phyloP scores from a whole-genome alignment of 2,888 invertebrate species.

The Girardia tigrina region DNA sequence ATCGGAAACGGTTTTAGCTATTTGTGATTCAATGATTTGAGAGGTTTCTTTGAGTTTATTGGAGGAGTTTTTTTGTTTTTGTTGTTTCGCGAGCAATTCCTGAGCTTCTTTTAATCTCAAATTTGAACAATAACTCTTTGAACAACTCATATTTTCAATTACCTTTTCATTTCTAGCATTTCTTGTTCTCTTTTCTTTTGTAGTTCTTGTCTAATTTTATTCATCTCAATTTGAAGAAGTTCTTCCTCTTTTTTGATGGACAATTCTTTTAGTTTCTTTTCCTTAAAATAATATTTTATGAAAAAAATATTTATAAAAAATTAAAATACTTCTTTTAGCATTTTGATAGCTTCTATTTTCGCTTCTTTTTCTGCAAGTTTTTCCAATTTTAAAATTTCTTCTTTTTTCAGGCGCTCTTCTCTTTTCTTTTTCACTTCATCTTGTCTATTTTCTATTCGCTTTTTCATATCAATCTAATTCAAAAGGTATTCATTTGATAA shows the following conservation, averaged over 20 bases:
- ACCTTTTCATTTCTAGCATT: background rate
- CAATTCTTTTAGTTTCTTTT: slow-evolving; percentile 2
- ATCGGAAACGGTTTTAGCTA: background rate
- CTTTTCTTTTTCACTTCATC: background rate
- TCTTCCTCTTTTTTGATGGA: slow-evolving; percentile 3
- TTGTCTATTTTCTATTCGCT: slow-evolving; percentile 16
- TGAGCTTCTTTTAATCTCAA: slow-evolving; percentile 1
- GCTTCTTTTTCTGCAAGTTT: slow-evolving; percentile 6
- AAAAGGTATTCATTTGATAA: background rate
- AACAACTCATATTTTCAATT: too few relatives aligned
- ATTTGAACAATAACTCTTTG: too few relatives aligned
- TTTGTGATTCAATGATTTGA: background rate
- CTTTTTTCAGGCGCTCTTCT: background rate
- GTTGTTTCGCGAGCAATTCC: background rate
- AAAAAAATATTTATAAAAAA: background rate
- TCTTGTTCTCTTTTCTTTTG: slow-evolving; percentile 13
- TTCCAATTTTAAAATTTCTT: background rate
- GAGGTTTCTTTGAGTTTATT: background rate
- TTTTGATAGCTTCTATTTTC: background rate
- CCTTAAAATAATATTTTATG: background rate
- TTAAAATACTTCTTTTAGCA: background rate
- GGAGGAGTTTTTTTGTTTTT: background rate
- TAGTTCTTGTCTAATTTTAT: background rate
- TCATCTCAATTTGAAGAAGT: slow-evolving; percentile 12
- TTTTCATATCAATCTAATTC: slow-evolving; percentile 9